These are phyloP conservation scores for Ophion obscuratus DNA, from an alignment of 2,888 invertebrate species.

Conservation along the genomic window DNA sequence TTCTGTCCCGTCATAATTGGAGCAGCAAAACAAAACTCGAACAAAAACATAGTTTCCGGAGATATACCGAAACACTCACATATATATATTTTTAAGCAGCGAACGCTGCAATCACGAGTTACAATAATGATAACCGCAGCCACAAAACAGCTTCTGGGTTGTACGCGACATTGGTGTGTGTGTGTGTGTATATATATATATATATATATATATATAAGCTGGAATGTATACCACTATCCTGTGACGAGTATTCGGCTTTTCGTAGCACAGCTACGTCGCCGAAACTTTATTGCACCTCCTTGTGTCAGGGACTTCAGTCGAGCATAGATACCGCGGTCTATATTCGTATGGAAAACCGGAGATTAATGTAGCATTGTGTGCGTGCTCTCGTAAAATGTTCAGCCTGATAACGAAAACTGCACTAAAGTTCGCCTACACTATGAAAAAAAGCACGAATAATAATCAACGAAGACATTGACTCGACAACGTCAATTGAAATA, in stretches of 20 bases:
- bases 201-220: neutral
- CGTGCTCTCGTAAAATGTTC: neutral
- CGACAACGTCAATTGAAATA: neutral
- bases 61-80: neutral
- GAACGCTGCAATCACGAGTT: neutral
- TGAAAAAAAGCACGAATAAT: neutral
- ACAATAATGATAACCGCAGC: neutral
- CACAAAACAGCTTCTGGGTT: neutral
- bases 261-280: neutral
- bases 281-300: slow-evolving; percentile 44
- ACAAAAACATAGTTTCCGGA: neutral
- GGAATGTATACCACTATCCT: neutral
- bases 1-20: neutral
- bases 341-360: neutral
- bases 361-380: neutral
- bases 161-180: neutral
- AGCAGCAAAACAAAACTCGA: slow-evolving; percentile 2
- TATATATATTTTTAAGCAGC: neutral
- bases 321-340: neutral
- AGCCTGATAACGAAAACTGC: neutral
- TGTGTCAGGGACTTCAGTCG: slow-evolving; percentile 32
- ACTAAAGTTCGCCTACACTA: neutral
- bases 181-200: neutral
- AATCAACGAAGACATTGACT: neutral
- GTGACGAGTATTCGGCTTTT: neutral